Percentiles rank a stretch among this genome's conserved stretches.
Conservation (phyloP, 1,140 invertebrate species). For the Apis mellifera region DNA sequence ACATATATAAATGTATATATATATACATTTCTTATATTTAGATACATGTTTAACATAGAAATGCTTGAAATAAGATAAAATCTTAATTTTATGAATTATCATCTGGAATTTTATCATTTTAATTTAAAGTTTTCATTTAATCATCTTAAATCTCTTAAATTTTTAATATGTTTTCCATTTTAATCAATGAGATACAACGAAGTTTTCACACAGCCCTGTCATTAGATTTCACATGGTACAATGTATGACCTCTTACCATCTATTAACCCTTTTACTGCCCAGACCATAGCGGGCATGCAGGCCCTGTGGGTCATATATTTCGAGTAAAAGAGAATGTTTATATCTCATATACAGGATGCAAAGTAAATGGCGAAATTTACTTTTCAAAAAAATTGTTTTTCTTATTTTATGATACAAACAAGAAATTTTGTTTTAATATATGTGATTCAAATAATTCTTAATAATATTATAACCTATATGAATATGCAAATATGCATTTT, state of each 20-base stretch:
- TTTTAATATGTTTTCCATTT: not conserved
- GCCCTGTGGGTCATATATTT: slow-evolving; percentile 45
- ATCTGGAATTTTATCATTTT: no score
- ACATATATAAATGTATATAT: not conserved
- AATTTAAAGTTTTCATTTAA: not conserved
- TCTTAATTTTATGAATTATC: not conserved
- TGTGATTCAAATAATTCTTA: no score
- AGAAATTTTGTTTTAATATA: not conserved
- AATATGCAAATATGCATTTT: no score
- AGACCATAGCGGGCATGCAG: slow-evolving; percentile 42
- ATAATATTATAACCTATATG: no score
- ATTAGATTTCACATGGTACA: slow-evolving; percentile 18
- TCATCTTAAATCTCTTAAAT: not conserved
- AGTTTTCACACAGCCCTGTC: slow-evolving; percentile 16
- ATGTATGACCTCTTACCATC: slow-evolving; percentile 38
- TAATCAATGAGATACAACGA: not conserved
- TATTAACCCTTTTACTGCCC: slow-evolving; percentile 35
- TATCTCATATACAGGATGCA: slow-evolving; percentile 28
- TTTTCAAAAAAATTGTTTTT: not conserved
- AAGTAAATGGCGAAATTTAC: slow-evolving; percentile 23
- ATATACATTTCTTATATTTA: not conserved
- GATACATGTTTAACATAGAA: not conserved
- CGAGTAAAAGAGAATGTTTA: slow-evolving; percentile 37
- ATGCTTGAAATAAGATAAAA: not conserved
- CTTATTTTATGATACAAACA: no score